Percentiles rank a stretch among this genome's conserved stretches.
phyloP scores from a whole-genome alignment of 2,888 invertebrate genomes.

The Aspidiotus rigidus region DNA sequence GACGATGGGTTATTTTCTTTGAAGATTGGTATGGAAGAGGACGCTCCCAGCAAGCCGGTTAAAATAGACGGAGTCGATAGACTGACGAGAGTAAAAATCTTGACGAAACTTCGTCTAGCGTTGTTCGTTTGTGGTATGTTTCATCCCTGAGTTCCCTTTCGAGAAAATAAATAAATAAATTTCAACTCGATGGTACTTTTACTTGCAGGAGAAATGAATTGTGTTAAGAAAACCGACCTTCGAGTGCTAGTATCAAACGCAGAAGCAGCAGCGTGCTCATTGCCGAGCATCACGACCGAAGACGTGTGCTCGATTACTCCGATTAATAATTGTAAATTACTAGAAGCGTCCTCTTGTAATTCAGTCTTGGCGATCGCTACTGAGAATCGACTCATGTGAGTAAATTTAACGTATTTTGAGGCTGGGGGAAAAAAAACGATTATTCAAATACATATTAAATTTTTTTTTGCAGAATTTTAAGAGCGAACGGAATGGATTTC shows the following conservation, averaged over 20 bases:
- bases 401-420: not conserved
- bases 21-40: constrained; percentile 27
- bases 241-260: constrained; percentile 26
- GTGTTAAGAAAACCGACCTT: constrained; percentile 24
- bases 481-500: constrained; percentile 15
- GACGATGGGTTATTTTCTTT: constrained; percentile 36
- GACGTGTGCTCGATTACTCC: not conserved
- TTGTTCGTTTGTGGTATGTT: constrained; percentile 34
- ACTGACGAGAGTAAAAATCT: constrained; percentile 30
- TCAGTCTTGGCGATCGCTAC: constrained; percentile 2
- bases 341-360: constrained; percentile 17
- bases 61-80: constrained; percentile 33
- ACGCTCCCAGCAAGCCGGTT: constrained; percentile 19
- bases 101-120: constrained; percentile 34
- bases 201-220: constrained; percentile 18
- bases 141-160: no score
- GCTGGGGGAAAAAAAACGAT: not conserved
- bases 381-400: constrained; percentile 12
- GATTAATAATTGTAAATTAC: constrained; percentile 4
- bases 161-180: not conserved
- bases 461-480: constrained; percentile 12
- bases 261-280: constrained; percentile 26
- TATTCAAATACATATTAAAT: not conserved
- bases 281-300: not conserved
- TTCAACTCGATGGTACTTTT: not conserved